Base-by-base conservation (phyloP, 2,113 vertebrate species). In the Xiphorhynchus elegans region DNA sequence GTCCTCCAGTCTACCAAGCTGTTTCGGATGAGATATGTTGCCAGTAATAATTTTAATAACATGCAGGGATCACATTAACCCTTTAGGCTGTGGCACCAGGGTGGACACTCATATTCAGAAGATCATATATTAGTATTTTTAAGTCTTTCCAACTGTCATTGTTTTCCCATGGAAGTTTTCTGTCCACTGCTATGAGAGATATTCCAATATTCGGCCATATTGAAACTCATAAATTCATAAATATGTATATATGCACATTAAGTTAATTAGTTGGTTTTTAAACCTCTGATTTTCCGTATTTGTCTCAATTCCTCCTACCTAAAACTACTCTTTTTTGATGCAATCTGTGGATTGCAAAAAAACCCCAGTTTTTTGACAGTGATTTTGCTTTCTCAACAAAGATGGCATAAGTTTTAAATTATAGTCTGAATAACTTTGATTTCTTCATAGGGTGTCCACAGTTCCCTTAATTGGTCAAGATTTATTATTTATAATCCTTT, bases 221-320 rank as follows among this genome's bases (percentile, higher is more conserved):
- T 40, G 13, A 44, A 74, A 46, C 6, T 23, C 68, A 7, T 20
- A 70, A 67, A 31, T 37, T 5, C 64, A 40, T 53, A 20, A 33
- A 17, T 60, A n/a, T 46, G 2, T 25, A 31, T 46, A 64, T 29
- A 17, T 9, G 2, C 9, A 53, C 7, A 52, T n/a, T 28, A 56
- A 47, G 7, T 60, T 33, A 47, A 64, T 24, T 0, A 4, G 0
- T 4, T 49, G 40, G 13, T 47, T 69, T 74, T 7, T 0, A 9
- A 10, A 33, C 21, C 7, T 39, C 13, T 3, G 2, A 40, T 55
- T 73, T 44, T 25, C 35, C 24, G 49, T 4, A n/a, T 60, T 56
- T 55, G 2, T 62, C 15, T 87, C 44, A 40, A 29, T 83, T 92
- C 15, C 16, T 73, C 3, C 35, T 37, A 56, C 25, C 6, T 12